These are phyloP conservation scores for Melanotus villosus DNA, from an alignment of 2,888 invertebrate genomes.

Conservation along the genomic window DNA sequence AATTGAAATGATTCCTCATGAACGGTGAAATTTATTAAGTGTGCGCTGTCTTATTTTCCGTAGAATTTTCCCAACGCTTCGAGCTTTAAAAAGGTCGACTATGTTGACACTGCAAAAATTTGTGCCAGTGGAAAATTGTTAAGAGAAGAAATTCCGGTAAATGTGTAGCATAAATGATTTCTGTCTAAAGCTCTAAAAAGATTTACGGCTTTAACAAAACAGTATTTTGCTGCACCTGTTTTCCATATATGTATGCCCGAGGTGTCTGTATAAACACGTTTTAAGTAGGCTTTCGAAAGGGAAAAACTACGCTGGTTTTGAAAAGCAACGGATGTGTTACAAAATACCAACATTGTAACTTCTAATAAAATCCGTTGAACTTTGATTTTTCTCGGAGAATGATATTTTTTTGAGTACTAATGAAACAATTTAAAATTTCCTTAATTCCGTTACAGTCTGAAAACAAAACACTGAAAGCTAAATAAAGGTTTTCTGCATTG, in stretches of 20 bases:
- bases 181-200: constrained; percentile 18
- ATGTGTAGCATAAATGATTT: constrained; percentile 20
- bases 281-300: no score
- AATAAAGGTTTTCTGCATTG: no score
- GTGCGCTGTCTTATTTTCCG: not conserved
- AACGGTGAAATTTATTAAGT: constrained; percentile 2
- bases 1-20: constrained; percentile 18
- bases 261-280: not conserved
- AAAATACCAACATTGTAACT: no score
- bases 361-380: no score
- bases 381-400: no score
- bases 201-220: constrained; percentile 6
- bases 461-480: no score
- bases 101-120: constrained; percentile 11
- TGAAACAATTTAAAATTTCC: no score
- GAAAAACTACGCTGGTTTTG: no score
- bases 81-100: not conserved
- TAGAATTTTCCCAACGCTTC: not conserved
- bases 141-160: constrained; percentile 2
- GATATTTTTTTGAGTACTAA: no score
- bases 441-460: no score
- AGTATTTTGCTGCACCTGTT: constrained; percentile 8
- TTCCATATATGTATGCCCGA: constrained; percentile 1
- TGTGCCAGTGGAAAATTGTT: constrained; percentile 12
- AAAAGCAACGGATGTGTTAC: no score